phyloP scores from a whole-genome alignment of 2,888 invertebrate species.

The Heliconius sara region DNA sequence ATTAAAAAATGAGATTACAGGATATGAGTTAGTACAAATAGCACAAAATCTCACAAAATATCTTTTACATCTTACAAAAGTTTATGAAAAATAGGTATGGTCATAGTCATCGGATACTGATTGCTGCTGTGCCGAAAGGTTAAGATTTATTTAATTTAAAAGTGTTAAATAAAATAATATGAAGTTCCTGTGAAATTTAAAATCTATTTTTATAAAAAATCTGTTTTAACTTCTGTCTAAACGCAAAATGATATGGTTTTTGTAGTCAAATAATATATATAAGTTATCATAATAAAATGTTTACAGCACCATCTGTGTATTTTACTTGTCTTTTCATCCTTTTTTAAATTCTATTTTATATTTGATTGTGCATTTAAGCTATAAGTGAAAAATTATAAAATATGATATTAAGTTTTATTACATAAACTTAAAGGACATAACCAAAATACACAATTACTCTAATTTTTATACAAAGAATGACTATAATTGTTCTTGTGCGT shows the following conservation, averaged over 20 bases:
- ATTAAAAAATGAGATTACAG: constrained; percentile 6
- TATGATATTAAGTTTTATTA: no score
- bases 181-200: not conserved
- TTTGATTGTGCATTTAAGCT: no score
- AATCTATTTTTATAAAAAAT: constrained; percentile 9
- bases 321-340: not conserved
- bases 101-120: not conserved
- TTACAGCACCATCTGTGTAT: constrained; percentile 15
- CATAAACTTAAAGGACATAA: no score
- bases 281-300: constrained; percentile 6
- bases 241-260: constrained; percentile 5
- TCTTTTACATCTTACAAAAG: not conserved
- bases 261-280: not conserved
- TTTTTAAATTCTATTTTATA: constrained; percentile 23
- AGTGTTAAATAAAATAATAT: not conserved
- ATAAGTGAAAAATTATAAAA: no score
- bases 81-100: not conserved
- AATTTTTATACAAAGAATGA: no score
- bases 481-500: no score
- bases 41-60: not conserved
- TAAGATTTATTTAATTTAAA: not conserved
- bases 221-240: not conserved
- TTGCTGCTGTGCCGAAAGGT: not conserved
- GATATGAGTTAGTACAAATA: not conserved
- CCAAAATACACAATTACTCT: no score